Evolutionary conservation across 1,140 invertebrate genomes (phyloP).

Genomic region (Lepidurus packardi): DNA sequence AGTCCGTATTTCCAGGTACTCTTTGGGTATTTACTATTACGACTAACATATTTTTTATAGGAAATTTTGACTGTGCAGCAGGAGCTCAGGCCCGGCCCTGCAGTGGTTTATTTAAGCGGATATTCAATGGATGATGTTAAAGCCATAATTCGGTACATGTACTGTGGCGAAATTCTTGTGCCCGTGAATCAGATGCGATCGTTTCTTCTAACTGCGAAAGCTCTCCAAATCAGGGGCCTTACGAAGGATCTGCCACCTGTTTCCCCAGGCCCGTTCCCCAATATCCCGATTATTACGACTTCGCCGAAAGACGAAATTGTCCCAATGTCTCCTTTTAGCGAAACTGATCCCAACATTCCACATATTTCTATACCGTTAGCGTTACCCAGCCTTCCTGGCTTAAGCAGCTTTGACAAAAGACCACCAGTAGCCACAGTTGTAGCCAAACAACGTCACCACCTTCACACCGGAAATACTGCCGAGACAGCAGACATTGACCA

Average conservation of each 20-base stretch:
- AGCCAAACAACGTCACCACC: not conserved
- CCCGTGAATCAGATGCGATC: not conserved
- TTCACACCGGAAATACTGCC: not conserved
- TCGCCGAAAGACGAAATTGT: not conserved
- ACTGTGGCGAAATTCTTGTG: conserved; percentile 2
- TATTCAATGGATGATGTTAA: not conserved
- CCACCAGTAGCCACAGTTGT: not conserved
- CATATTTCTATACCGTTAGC: not conserved
- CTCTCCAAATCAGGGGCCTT: not conserved
- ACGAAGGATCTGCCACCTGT: not conserved
- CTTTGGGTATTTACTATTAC: not conserved
- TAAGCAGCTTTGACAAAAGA: not conserved
- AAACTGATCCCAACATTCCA: not conserved
- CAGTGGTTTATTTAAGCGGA: not conserved
- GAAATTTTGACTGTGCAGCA: not conserved
- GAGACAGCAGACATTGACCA: not conserved
- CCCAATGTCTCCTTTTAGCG: not conserved
- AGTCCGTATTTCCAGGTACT: not conserved
- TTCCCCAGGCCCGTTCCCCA: not conserved
- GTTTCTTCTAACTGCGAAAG: not conserved
- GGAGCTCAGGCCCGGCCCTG: not conserved
- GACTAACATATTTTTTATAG: not conserved
- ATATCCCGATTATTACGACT: not conserved
- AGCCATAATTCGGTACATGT: conserved; percentile 14
- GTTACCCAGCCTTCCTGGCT: not conserved